Base-by-base conservation (phyloP, 2,113 vertebrate species). In the Tympanuchus pallidicinctus region DNA sequence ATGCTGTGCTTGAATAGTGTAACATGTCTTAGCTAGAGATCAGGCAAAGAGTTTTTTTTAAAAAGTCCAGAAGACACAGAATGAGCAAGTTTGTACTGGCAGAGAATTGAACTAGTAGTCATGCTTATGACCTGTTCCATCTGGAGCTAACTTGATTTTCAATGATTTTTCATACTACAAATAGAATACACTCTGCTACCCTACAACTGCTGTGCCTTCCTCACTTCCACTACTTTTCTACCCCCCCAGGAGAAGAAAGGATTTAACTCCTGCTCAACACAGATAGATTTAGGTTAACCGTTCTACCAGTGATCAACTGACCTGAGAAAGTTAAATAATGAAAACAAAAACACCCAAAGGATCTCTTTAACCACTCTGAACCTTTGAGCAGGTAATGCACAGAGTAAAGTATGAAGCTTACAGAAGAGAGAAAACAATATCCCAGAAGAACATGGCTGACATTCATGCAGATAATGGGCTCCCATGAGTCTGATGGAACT, bases 351-450 rank as follows among this genome's bases (percentile, higher is more conserved):
- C 28, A 86, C 2, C 1, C 32, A 50, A 81, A 72, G 10, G 7
- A 52, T 70, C 8, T 42, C 69, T 34, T 73, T 60, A 45, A 60
- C 56, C 38, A 82, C 4, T 22, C 60, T 34, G 24, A 71, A 43
- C 9, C 28, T 15, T 43, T 27, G 28, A 72, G 8, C 65, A 65
- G 13, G 3, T 13, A 80, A 45, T 0, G 3, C 70, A 45, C 0
- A 75, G 20, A 63, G 27, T 4, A 72, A 79, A 63, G n/a, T 8
- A 8, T 0, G 3, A 34, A 14, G 16, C 25, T 63, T 48, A 22
- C 11, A 52, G 18, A 54, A 73, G 12, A 71, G 10, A 79, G 30
- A 57, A 86, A 48, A 76, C 3, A 74, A 6, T 16, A 38, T 45
- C 56, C 45, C 56, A 0, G 2, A 40, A 64, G 42, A 50, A 57